Base-by-base conservation (phyloP, 2,888 invertebrate genomes). In the Hipparchia semele region DNA sequence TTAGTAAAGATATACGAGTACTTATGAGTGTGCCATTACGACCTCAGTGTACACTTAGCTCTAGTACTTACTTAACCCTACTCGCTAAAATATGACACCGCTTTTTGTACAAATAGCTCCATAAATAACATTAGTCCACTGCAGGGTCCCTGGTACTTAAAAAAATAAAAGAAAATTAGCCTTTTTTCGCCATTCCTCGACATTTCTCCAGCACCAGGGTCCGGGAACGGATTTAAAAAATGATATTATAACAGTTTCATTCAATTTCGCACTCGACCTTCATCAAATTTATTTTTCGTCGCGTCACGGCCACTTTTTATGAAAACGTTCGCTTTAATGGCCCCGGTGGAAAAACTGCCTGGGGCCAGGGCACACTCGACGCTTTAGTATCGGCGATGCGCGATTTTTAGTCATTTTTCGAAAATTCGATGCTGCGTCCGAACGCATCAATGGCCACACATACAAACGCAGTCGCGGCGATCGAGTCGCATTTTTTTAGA, bases 271-370 rank as follows among this genome's bases (percentile, higher is more conserved):
- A 61, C 70, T 75, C 74, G 72, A 77, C 75, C 78, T 75, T 75
- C 74, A 75, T 76, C 76, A 78, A 78, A 75, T 75, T 73, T 74
- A 76, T 73, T 78, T 78, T 75, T 72, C 75, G 78, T 74, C 74
- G 73, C 69, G 68, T 78, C 78, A 78, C 73, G 71, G 72, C 71
- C 70, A 74, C 74, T 76, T 77, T 77, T 73, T 72, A 69, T 68
- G 70, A 70, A 75, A 76, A 73, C 65, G 70, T 69, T 67, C 73
- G 62, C 54, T 67, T 59, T 75, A 73, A 76, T 74, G 70, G 73
- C 59, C 60, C 64, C 45, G 33, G 71, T 51, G 65, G 73, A 75
- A 76, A 73, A 78, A 74, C 62, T 75, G 75, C 75, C 77, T 39
- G 5, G 2, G 39, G 39, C 39, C 39, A 39, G 39, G 39, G 39